Evolutionary conservation across 2,797 vertebrate species (phyloP).

Genomic region (Parotocinclus haroldoi): DNA sequence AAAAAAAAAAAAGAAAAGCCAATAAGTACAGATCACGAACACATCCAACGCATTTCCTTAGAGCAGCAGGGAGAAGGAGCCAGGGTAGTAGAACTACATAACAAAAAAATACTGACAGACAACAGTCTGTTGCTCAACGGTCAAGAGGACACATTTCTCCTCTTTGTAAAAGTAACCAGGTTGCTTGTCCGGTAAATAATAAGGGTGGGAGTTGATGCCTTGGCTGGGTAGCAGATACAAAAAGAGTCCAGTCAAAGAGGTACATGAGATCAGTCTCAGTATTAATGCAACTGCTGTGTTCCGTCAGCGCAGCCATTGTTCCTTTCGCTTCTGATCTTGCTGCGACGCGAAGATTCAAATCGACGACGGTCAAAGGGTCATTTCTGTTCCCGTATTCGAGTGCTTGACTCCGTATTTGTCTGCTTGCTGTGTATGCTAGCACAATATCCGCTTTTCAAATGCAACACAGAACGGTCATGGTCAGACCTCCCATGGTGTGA

Average conservation of each 20-base stretch:
- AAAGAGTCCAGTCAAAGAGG: conserved; percentile 17
- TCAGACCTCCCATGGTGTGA: not conserved
- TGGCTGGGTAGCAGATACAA: conserved; percentile 6
- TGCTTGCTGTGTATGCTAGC: not conserved
- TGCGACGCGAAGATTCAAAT: not conserved
- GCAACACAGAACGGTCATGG: not conserved
- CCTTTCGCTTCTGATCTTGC: not conserved
- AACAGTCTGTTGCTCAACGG: too few relatives aligned
- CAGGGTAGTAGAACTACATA: conserved; percentile 3
- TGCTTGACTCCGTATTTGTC: conserved; percentile 3
- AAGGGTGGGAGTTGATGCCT: conserved; percentile 17
- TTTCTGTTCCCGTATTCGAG: conserved; percentile 24
- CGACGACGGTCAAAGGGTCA: not conserved
- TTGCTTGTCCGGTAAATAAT: conserved; percentile 4
- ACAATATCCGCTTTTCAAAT: conserved; percentile 3
- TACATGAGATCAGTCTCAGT: not conserved
- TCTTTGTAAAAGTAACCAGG: conserved; percentile 2
- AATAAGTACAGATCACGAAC: too few relatives aligned
- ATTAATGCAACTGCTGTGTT: conserved; percentile 17
- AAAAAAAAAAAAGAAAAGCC: too few relatives aligned
- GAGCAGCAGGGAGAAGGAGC: conserved; percentile 7
- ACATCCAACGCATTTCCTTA: not conserved
- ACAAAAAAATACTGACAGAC: conserved; percentile 7
- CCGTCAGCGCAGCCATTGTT: not conserved
- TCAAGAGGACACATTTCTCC: not conserved